phyloP scores from a whole-genome alignment of 2,888 invertebrate species.

The Mesorhabditis spiculigera region DNA sequence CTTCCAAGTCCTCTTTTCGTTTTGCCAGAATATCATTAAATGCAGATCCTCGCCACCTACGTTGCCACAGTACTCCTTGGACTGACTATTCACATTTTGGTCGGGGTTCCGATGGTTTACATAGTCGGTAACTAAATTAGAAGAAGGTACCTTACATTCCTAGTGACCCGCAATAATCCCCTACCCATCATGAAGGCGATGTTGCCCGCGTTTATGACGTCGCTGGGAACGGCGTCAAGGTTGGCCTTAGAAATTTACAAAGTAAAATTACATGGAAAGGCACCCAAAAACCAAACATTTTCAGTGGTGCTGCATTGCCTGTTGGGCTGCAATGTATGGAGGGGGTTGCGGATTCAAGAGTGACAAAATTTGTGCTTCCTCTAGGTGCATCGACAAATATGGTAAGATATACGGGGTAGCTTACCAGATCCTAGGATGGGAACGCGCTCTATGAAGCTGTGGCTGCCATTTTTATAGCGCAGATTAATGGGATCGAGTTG shows the following conservation, averaged over 20 bases:
- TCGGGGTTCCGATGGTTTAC: not conserved
- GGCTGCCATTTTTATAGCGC: slow-evolving; percentile 79
- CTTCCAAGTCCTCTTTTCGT: not conserved
- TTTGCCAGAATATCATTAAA: not conserved
- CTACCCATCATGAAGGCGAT: slow-evolving; percentile 61
- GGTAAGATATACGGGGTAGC: slow-evolving; percentile 63
- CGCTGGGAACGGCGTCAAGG: slow-evolving; percentile 71
- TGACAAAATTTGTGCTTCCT: slow-evolving; percentile 67
- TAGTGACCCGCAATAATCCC: slow-evolving; percentile 61
- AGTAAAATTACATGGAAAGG: not conserved
- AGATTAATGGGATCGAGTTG: slow-evolving; percentile 77
- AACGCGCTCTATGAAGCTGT: slow-evolving; percentile 74
- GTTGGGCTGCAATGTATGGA: slow-evolving; percentile 69
- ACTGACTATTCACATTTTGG: not conserved
- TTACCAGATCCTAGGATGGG: slow-evolving; percentile 22
- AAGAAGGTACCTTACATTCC: slow-evolving; percentile 55
- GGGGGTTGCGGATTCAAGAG: slow-evolving; percentile 68
- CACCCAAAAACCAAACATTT: not conserved
- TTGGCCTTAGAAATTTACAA: slow-evolving; percentile 31
- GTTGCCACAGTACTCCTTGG: not conserved
- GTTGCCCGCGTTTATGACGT: slow-evolving; percentile 69
- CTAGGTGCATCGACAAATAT: slow-evolving; percentile 71
- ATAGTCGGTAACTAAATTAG: not conserved
- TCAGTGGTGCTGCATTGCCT: slow-evolving; percentile 69
- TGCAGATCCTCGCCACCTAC: not conserved